phyloP scores from a whole-genome alignment of 2,888 invertebrate species.

The Apotomis capreana region DNA sequence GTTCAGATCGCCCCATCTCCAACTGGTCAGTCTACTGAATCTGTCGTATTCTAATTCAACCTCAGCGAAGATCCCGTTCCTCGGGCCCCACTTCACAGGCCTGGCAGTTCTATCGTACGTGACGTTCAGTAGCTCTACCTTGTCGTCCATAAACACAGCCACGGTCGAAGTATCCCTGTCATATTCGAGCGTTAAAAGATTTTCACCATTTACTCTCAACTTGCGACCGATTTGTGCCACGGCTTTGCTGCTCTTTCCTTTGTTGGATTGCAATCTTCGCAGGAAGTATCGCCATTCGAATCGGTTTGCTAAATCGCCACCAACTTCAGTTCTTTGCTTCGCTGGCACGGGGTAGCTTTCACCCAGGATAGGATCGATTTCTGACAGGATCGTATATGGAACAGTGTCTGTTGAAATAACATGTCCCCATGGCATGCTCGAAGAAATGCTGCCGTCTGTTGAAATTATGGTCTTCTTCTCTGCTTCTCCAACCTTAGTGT shows the following conservation, averaged over 20 bases:
- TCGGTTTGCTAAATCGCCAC: constrained; percentile 94
- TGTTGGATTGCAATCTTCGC: constrained; percentile 87
- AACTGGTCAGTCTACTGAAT: constrained; percentile 93
- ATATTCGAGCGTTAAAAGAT: constrained; percentile 94
- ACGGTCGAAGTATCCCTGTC: constrained; percentile 93
- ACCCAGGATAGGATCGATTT: constrained; percentile 92
- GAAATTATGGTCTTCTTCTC: constrained; percentile 91
- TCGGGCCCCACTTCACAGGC: constrained; percentile 93
- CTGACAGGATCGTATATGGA: constrained; percentile 94
- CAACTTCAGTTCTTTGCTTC: constrained; percentile 94
- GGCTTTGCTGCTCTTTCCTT: constrained; percentile 85
- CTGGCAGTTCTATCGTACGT: constrained; percentile 93
- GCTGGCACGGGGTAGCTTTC: constrained; percentile 96
- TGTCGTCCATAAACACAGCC: constrained; percentile 93
- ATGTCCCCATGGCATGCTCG: constrained; percentile 93
- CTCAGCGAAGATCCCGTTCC: constrained; percentile 93
- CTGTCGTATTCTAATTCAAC: constrained; percentile 96
- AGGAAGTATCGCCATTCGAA: constrained; percentile 98
- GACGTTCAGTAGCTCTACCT: constrained; percentile 92
- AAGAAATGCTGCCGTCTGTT: constrained; percentile 92
- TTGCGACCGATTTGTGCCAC: constrained; percentile 94
- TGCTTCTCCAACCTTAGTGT: constrained; percentile 91
- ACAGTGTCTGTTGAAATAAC: constrained; percentile 94
- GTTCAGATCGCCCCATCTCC: constrained; percentile 96
- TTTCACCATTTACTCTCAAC: constrained; percentile 94